A percentile compares a stretch with the other conserved stretches of the same genome.
Evolutionary conservation across 2,113 vertebrate genomes (phyloP).

Genomic region (Festucalex cinctus): DNA sequence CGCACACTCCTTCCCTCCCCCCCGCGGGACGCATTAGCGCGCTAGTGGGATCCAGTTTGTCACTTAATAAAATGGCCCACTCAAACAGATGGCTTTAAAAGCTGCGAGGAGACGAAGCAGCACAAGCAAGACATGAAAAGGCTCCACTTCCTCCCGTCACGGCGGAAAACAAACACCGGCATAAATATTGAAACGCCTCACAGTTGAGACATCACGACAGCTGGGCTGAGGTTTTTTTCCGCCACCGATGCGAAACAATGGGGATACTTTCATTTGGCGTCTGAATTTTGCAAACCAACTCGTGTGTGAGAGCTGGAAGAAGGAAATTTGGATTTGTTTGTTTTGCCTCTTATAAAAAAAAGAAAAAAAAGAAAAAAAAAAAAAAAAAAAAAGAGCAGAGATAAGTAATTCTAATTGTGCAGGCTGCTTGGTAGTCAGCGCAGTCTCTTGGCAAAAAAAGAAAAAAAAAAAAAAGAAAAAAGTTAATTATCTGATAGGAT

Average conservation of each 20-base stretch:
- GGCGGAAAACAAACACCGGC: constrained; percentile 52
- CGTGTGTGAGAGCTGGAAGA: constrained; percentile 42
- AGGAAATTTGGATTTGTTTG: constrained; percentile 60
- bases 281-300: constrained; percentile 2
- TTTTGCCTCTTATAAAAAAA: constrained; percentile 45
- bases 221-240: constrained; percentile 39
- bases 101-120: not conserved
- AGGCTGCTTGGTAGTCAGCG: constrained; percentile 56
- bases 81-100: constrained; percentile 68
- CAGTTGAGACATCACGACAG: constrained; percentile 42
- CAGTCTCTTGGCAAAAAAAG: constrained; percentile 72
- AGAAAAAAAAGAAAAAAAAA: not conserved
- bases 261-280: constrained; percentile 16
- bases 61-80: constrained; percentile 70
- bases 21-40: constrained; percentile 64
- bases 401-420: constrained; percentile 71
- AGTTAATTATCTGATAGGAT: constrained; percentile 87
- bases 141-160: constrained; percentile 23
- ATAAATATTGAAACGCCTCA: constrained; percentile 63
- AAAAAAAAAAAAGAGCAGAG: constrained; percentile 50
- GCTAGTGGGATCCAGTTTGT: constrained; percentile 64
- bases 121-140: not conserved
- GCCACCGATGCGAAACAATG: constrained; percentile 26
- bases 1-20: constrained; percentile 20
- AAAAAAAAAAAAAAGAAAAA: constrained; percentile 29